Evolutionary conservation across 2,888 invertebrate species (phyloP), one percentile per base, ranked within the genome.

Genomic region (Noctua comes): DNA sequence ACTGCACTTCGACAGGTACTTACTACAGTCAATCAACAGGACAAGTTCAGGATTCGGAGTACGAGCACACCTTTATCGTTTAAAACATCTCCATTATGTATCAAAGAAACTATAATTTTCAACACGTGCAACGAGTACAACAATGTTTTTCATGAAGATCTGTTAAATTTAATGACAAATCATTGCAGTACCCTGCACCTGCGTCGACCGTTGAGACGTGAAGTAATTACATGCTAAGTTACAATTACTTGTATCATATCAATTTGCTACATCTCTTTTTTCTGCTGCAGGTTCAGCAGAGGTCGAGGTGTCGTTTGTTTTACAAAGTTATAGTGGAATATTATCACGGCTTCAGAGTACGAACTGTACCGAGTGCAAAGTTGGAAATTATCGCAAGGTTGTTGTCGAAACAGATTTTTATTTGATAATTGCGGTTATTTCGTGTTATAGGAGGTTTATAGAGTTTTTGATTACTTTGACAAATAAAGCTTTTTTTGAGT

Each of bases 291-390:
- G 40, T 40, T 81, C 72, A 54, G 48, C 24, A 31, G 46, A 76
- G 62, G 65, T 80, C 64, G 51, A 69, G 70, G 54, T 68, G 62
- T 31, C 18, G 31, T 66, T 54, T 43, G 18, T 71, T 74, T 71
- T 46, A 69, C 59, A 54, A 65, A 70, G 46, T 62, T 64, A 18
- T 40, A 7, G 24, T 36, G 65, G 27, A 78, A 84, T 59, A 66
- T 78, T 65, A 68, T 83, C 48, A 31, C 40, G 54, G 2, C 5
- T n/a, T 40, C 31, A 31, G 8, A 57, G 18, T 64, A 16, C n/a
- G 16, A 48, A 62, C n/a, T 40, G 40, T 46, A 48, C 16, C 68
- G 21, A 7, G 43, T 36, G 18, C 62, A n/a, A 36, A n/a, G 5
- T 31, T 75, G 18, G 27, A 48, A 16, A 27, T 36, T 2, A 8